These are phyloP conservation scores for Vicugna pacos DNA, from an alignment of 2,113 vertebrate species.

Conservation along the genomic window DNA sequence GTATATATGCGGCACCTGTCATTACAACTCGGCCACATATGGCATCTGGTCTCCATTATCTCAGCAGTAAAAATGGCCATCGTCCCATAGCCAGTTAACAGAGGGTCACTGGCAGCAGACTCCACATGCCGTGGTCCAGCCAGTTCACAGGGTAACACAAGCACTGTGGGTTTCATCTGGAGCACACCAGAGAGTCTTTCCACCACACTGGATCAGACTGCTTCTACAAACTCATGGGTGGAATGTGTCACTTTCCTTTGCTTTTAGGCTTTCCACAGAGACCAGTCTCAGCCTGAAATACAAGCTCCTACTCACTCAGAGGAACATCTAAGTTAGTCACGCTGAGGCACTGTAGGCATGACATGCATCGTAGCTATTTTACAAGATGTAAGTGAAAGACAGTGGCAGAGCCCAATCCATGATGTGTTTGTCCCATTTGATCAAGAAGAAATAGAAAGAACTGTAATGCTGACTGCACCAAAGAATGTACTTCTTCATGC, in stretches of 20 bases:
- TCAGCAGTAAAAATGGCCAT: background rate
- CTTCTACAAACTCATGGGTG: constrained; percentile 46
- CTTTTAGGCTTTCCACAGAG: constrained; percentile 50
- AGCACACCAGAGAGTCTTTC: constrained; percentile 33
- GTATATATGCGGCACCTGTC: background rate
- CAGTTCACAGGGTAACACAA: background rate
- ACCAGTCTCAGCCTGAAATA: constrained; percentile 44
- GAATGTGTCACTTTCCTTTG: background rate
- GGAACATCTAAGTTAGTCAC: constrained; percentile 64
- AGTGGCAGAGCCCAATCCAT: constrained; percentile 74
- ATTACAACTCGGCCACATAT: background rate
- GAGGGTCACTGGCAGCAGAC: background rate
- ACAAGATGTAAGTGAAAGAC: constrained; percentile 68
- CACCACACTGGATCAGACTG: constrained; percentile 1
- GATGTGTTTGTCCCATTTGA: background rate
- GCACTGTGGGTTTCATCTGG: background rate
- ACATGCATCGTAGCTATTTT: constrained; percentile 72
- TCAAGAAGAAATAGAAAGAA: constrained; percentile 70
- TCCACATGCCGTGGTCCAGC: background rate
- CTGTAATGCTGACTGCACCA: constrained; percentile 64
- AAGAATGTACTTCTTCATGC: constrained; percentile 77
- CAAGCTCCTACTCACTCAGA: constrained; percentile 42
- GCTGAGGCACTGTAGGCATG: constrained; percentile 23
- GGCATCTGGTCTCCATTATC: background rate
- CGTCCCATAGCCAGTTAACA: background rate